These are phyloP conservation scores for Pyrgus malvae DNA, from an alignment of 2,888 invertebrate genomes.

Conservation along the genomic window DNA sequence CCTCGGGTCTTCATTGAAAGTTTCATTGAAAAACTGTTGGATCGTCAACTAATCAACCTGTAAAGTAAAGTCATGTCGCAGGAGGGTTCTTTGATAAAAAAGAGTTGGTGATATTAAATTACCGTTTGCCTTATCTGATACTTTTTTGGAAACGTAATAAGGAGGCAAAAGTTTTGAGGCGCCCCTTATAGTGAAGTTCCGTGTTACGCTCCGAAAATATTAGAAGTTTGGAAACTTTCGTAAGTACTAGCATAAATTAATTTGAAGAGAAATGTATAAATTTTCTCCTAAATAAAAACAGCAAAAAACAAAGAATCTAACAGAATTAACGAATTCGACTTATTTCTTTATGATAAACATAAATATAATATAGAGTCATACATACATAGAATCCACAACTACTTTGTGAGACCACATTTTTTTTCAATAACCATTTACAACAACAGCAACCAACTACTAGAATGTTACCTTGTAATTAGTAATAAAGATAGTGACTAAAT, in stretches of 20 bases:
- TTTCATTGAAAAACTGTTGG: conserved; percentile 38
- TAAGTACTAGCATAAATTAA: conserved; percentile 6
- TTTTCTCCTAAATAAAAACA: background rate
- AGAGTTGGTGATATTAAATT: conserved; percentile 40
- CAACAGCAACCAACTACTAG: too few relatives aligned
- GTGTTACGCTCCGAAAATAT: conserved; percentile 9
- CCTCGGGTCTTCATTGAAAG: conserved; percentile 24
- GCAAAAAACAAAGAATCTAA: background rate
- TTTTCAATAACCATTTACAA: too few relatives aligned
- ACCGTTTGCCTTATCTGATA: conserved; percentile 26
- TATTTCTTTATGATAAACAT: too few relatives aligned
- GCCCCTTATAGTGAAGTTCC: conserved; percentile 8
- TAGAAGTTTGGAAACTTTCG: background rate
- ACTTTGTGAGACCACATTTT: too few relatives aligned
- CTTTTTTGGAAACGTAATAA: conserved; percentile 4
- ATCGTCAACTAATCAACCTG: conserved; percentile 44
- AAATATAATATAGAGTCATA: too few relatives aligned
- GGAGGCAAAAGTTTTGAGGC: background rate
- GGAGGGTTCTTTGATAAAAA: conserved; percentile 37
- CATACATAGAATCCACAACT: too few relatives aligned
- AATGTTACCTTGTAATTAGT: too few relatives aligned
- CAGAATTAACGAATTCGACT: too few relatives aligned
- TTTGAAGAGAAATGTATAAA: background rate
- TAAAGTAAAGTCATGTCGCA: conserved; percentile 38
- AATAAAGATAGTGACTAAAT: too few relatives aligned